Evolutionary conservation across 2,888 invertebrate genomes (phyloP).

Genomic region (Biston stratarius): DNA sequence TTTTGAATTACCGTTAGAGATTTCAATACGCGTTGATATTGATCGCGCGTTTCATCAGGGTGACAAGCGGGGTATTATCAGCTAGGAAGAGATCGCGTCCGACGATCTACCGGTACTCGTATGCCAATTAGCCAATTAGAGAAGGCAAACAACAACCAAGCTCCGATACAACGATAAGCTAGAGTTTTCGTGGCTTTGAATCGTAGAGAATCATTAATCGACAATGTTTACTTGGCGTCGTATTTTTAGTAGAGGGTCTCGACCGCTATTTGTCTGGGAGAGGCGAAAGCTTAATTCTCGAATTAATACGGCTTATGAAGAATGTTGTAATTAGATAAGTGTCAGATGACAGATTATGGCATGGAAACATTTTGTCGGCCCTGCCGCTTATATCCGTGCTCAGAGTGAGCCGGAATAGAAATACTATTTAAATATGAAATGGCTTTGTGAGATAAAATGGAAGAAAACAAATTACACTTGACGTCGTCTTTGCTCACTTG

Average conservation of each 20-base stretch:
- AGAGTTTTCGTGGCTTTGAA: conserved; percentile 53
- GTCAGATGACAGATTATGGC: conserved; percentile 65
- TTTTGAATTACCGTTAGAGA: conserved; percentile 69
- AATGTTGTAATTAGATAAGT: conserved; percentile 66
- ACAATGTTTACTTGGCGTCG: conserved; percentile 38
- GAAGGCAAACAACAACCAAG: conserved; percentile 68
- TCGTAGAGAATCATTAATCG: conserved; percentile 44
- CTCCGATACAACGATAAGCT: conserved; percentile 48
- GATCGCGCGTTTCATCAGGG: conserved; percentile 80
- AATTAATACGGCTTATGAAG: conserved; percentile 61
- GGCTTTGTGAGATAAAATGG: neutral
- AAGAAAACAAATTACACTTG: neutral
- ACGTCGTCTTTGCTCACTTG: no score
- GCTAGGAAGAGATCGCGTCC: conserved; percentile 79
- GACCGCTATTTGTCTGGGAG: conserved; percentile 50
- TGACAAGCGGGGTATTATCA: conserved; percentile 74
- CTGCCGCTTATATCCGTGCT: conserved; percentile 48
- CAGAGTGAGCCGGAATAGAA: neutral
- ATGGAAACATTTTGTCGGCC: conserved; percentile 61
- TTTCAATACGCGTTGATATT: conserved; percentile 78
- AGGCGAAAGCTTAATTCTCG: conserved; percentile 55
- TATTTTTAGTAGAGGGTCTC: conserved; percentile 52
- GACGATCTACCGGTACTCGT: conserved; percentile 76
- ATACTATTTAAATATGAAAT: neutral
- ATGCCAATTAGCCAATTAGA: conserved; percentile 87